Evolutionary conservation across 53 echinoderm and acorn worm species (phyloP).

Genomic region (Antedon mediterranea): DNA sequence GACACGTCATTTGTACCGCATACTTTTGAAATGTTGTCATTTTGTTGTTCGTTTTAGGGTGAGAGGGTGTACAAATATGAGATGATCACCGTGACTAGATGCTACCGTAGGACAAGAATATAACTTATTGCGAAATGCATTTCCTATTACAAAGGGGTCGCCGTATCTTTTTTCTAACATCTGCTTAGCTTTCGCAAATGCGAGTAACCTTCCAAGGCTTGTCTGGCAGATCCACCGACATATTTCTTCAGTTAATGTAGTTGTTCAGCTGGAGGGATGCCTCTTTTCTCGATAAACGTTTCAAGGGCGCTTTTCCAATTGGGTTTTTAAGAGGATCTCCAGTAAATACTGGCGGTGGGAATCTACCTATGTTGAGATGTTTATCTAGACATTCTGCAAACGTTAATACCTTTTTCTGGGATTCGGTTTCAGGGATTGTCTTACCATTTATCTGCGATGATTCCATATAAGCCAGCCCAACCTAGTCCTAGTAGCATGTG

Average conservation of each 20-base stretch:
- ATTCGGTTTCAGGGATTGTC: background rate
- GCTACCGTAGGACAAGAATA: conserved; percentile 16
- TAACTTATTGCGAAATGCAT: conserved; percentile 20
- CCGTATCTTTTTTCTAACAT: conserved; percentile 17
- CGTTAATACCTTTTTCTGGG: background rate
- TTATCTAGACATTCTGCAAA: conserved; percentile 7
- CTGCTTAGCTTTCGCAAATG: conserved; percentile 15
- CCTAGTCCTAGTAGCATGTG: conserved; percentile 1
- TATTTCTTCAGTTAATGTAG: conserved; percentile 15
- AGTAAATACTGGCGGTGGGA: conserved; percentile 17
- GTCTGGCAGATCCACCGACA: background rate
- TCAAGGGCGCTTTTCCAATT: conserved; percentile 12
- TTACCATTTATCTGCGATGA: too few species aligned
- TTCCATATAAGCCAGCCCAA: background rate
- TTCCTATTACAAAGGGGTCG: conserved; percentile 17
- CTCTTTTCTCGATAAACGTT: conserved; percentile 12
- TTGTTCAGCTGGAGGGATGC: conserved; percentile 7
- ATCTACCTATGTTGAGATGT: conserved; percentile 10
- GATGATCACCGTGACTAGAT: conserved; percentile 12
- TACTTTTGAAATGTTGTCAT: too few species aligned
- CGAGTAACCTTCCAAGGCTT: conserved; percentile 9
- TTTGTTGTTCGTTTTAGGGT: too few species aligned
- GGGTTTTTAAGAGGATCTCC: conserved; percentile 15
- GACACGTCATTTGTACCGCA: too few species aligned
- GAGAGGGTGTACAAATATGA: too few species aligned